Conservation (phyloP, 30 jellyfish, hydroid and myxozoan species). For the Haliclystus octoradiatus region DNA sequence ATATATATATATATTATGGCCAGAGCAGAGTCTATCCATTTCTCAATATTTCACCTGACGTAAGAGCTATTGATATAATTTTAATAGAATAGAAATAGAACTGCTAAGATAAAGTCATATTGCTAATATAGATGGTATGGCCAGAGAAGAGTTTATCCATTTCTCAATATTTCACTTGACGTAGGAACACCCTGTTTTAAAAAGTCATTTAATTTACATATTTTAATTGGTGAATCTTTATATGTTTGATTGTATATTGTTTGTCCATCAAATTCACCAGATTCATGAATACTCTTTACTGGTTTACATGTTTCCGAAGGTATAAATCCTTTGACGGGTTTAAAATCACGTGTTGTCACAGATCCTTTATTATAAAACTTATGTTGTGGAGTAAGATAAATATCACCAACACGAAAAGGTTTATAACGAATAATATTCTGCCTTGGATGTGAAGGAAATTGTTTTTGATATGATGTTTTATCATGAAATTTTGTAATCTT, state of each 20-base stretch:
- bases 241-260: slow-evolving; percentile 24
- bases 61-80: too few relatives aligned
- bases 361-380: slow-evolving; percentile 32
- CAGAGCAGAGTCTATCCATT: too few relatives aligned
- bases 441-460: slow-evolving; percentile 34
- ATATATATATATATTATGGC: too few relatives aligned
- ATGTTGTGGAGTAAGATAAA: slow-evolving; percentile 31
- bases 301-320: slow-evolving; percentile 35
- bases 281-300: slow-evolving; percentile 27
- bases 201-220: slow-evolving; percentile 44
- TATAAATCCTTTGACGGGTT: slow-evolving; percentile 12
- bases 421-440: slow-evolving; percentile 31
- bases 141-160: too few relatives aligned
- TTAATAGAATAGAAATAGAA: too few relatives aligned
- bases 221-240: slow-evolving; percentile 8
- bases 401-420: slow-evolving; percentile 22
- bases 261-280: slow-evolving; percentile 29
- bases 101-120: too few relatives aligned
- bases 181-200: too few relatives aligned
- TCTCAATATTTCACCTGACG: too few relatives aligned
- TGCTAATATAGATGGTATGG: too few relatives aligned
- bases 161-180: too few relatives aligned
- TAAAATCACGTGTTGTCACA: slow-evolving; percentile 29
- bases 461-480: slow-evolving; percentile 40
- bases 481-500: slow-evolving; percentile 23